Evolutionary conservation across 2,113 vertebrate species (phyloP), one percentile per base, ranked within the genome.

Genomic region (Otolemur garnettii): DNA sequence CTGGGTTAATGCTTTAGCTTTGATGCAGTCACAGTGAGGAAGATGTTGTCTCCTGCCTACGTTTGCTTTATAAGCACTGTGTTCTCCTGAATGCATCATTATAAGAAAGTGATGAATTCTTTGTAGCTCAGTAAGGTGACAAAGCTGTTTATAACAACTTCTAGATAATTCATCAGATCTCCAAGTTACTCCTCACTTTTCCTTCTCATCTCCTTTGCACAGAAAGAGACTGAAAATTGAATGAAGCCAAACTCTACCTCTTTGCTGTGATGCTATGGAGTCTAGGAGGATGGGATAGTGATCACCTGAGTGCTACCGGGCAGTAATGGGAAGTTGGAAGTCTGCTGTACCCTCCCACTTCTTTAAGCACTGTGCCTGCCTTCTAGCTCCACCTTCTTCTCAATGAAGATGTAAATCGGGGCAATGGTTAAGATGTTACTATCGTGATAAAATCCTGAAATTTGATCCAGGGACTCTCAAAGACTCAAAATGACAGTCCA

Each of bases 81-180:
- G 45, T 95, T 90, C 87, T 92, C 84, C 87, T 93, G n/a, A 89
- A 35, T 33, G 68, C 62, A 86, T 94, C 35, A 53, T 86, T 94
- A 75, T 78, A 83, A 96, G 92, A 92, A 74, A 84, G 64, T 69
- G 92, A 90, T 96, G 71, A 84, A 91, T 66, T 92, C 24, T 83
- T 87, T 93, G 84, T 88, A 66, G 59, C 53, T 93, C 57, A 60
- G 59, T 86, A 77, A 94, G 92, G 78, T 88, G 94, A 95, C 84
- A 92, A 77, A 68, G 35, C 33, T 87, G 71, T 96, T 95, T 50
- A 19, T 92, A 95, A 95, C 22, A 93, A 60, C 78, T 95, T 78
- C 11, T 93, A 74, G 62, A 95, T 82, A 96, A 95, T 97, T 53
- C 55, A 75, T 85, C 78, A 94, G 69, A 75, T 80, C 45, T 87